These are phyloP conservation scores for Halichoerus grypus DNA, from an alignment of 2,113 vertebrate species.

Conservation along the genomic window DNA sequence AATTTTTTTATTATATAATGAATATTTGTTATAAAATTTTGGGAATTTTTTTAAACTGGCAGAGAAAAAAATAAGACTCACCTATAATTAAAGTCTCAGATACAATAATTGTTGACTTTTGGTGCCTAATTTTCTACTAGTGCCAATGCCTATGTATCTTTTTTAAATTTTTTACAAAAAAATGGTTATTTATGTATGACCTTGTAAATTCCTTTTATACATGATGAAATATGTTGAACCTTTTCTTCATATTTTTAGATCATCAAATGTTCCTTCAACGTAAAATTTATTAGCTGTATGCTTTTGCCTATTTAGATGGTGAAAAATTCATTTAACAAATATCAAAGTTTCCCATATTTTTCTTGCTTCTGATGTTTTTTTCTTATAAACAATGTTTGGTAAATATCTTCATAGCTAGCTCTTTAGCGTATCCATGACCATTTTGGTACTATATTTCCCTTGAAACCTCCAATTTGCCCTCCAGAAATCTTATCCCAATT, in stretches of 20 bases:
- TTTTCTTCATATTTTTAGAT: slow-evolving; percentile 5
- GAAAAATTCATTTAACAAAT: slow-evolving; percentile 5
- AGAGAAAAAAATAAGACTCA: background rate
- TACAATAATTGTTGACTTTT: background rate
- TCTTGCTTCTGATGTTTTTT: background rate
- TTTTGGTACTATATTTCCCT: slow-evolving; percentile 8
- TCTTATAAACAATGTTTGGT: background rate
- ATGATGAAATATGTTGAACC: background rate
- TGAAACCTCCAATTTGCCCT: background rate
- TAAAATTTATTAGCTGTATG: background rate
- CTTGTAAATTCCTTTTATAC: background rate
- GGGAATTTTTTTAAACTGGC: background rate
- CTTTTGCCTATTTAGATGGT: background rate
- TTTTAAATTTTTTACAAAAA: background rate
- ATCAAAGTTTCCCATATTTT: background rate
- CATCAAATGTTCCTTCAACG: background rate
- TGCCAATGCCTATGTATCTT: background rate
- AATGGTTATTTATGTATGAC: background rate
- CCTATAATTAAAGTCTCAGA: background rate
- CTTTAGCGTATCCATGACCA: background rate
- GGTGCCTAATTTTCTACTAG: background rate
- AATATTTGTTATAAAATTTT: background rate
- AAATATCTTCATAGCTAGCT: background rate
- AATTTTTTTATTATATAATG: background rate
- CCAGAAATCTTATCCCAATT: slow-evolving; percentile 33